These are phyloP conservation scores for Ceratothoa steindachneri DNA, from an alignment of 2,888 invertebrate species.

Conservation along the genomic window DNA sequence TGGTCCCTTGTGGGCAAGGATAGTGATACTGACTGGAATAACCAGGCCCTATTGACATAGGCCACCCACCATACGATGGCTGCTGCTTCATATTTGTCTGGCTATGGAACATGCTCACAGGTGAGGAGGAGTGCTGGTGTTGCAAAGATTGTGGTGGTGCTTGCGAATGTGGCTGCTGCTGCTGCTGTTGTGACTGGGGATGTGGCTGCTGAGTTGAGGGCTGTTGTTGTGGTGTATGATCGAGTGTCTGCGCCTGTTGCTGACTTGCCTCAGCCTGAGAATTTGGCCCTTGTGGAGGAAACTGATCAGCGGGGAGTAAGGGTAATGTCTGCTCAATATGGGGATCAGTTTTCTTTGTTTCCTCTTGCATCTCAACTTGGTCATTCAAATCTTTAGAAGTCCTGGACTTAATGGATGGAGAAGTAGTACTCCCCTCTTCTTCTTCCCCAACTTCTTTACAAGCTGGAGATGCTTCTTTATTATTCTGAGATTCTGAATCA, in stretches of 20 bases:
- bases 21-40: slow-evolving; percentile 2
- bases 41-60: background rate
- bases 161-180: slow-evolving; percentile 11
- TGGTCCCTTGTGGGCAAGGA: slow-evolving; percentile 1
- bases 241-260: slow-evolving; percentile 18
- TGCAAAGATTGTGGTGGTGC: slow-evolving; percentile 16
- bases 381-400: background rate
- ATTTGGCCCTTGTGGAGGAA: background rate
- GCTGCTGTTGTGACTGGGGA: slow-evolving; percentile 11
- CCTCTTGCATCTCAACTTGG: background rate
- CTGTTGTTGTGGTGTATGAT: slow-evolving; percentile 15
- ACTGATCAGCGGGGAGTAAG: background rate
- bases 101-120: slow-evolving; percentile 5
- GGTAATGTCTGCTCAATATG: background rate
- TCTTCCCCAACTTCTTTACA: background rate
- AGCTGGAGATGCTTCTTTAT: background rate
- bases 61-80: background rate
- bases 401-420: background rate
- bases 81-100: slow-evolving; percentile 8
- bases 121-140: slow-evolving; percentile 14
- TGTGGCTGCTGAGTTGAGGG: slow-evolving; percentile 7
- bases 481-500: background rate
- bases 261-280: background rate
- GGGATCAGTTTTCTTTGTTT: slow-evolving; percentile 8
- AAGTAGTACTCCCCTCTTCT: background rate